Evolutionary conservation across 2,113 vertebrate genomes (phyloP), one percentile per base, ranked within the genome.

Genomic region (Gallinago jamesoni): DNA sequence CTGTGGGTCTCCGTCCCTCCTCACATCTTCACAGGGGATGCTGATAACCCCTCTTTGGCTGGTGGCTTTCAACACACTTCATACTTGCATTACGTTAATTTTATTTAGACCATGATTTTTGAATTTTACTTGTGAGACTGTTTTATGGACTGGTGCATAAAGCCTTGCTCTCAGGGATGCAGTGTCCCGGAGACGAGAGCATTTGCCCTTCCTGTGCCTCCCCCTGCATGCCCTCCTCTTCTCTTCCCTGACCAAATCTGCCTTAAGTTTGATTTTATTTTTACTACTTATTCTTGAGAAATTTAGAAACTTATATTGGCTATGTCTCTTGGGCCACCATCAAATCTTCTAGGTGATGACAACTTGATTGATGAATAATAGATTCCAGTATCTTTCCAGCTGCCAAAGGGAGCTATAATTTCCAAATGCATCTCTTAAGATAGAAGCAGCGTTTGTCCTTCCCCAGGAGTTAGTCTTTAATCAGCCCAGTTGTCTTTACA

Each of bases 141-240:
- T 35, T 24, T 4, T 19, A 4, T 14, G 88, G 47, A 8, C 2
- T 2, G 27, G 28, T 8, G 14, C 12, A 4, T 8, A 8, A 53
- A 48, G 33, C 45, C 11, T 2, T 7, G 28, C 47, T 92, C 3
- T 0, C 9, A 0, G 6, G 31, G 57, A 1, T 75, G 0, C 12
- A 0, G 0, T 1, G 2, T 9, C 66, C 24, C 1, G 4, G 16
- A 1, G 47, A 2, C 0, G 9, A 48, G n/a, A 6, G 4, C 3
- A 0, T 35, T 19, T 24, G 6, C 3, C 31, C 22, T 28, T 43
- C 31, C 17, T 5, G n/a, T n/a, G 23, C 52, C 28, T 70, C 56
- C n/a, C 22, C 7, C 1, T 6, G 8, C 14, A 0, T 7, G 20
- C 18, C 53, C 43, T 39, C 48, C 31, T 57, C 66, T 23, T 18